Evolutionary conservation across 2,113 vertebrate genomes (phyloP).

Genomic region (Nesospiza acunhae): DNA sequence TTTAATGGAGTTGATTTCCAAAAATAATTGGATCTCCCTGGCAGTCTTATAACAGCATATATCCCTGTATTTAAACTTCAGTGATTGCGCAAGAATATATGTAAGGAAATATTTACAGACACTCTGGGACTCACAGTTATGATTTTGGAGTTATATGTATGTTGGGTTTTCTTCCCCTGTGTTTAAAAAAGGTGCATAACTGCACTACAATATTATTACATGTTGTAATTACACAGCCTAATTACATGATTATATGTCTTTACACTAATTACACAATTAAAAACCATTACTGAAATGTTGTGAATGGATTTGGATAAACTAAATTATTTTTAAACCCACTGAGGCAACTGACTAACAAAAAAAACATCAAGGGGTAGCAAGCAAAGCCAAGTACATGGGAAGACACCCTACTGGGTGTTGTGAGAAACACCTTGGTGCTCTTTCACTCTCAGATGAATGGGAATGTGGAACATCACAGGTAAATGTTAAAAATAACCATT

Average conservation of each 20-base stretch:
- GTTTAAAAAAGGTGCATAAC: conserved; percentile 36
- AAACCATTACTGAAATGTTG: conserved; percentile 46
- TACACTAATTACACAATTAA: conserved; percentile 70
- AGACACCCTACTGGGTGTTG: background rate
- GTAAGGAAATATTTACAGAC: background rate
- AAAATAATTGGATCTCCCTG: background rate
- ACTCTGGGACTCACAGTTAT: background rate
- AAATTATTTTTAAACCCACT: conserved; percentile 28
- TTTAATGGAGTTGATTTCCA: background rate
- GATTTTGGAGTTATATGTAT: background rate
- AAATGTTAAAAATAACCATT: background rate
- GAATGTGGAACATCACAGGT: background rate
- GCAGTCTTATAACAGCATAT: background rate
- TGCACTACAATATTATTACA: conserved; percentile 62
- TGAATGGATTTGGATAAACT: conserved; percentile 62
- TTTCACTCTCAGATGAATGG: background rate
- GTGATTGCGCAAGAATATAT: background rate
- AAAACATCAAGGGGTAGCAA: background rate
- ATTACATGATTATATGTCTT: conserved; percentile 63
- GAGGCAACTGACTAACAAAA: conserved; percentile 5
- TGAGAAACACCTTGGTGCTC: background rate
- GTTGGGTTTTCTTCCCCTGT: background rate
- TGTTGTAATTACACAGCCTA: conserved; percentile 59
- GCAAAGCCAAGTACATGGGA: background rate
- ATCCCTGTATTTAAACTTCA: background rate